Base-by-base conservation (phyloP, 2,888 invertebrate species). In the Ectobius pallidus region DNA sequence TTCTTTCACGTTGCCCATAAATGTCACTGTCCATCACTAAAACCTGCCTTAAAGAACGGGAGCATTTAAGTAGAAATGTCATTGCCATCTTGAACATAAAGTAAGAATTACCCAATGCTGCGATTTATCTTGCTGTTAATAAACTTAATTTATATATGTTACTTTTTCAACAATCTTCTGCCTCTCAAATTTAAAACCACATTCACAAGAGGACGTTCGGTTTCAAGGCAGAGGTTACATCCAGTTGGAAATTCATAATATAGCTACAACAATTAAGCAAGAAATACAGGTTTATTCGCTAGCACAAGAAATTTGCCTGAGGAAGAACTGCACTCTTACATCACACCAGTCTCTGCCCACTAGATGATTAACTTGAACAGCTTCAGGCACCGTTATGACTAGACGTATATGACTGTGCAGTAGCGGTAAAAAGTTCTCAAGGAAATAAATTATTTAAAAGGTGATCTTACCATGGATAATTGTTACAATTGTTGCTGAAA, bases 371-470 rank as follows among this genome's bases (percentile, higher is more conserved):
- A 32, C 2, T 11, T 58, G 58, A 1, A 30, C 58, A 30, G 30
- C 58, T 30, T 22, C 27, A 16, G 58, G 58, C 58, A 58, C n/a
- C 6, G n/a, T 55, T 55, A 27, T n/a, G n/a, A 27, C 2, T 14
- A 30, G 1, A 30, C n/a, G 58, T 30, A 32, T 30, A 58, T 58
- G 16, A 32, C 30, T 30, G 30, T 3, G 16, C 16, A n/a, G 30
- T 32, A 58, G 27, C 25, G 6, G 14, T 11, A 55, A 22, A 58
- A 46, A 30, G 0, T 25, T 0, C 3, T 16, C 34, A 7, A 58
- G 58, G 58, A 58, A 58, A 58, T 58, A n/a, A 16, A 30, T 58
- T 58, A 55, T 55, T 52, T 52, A 25, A 22, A 52, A n/a, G 9
- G 52, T 39, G 25, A 1, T 52, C 11, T 52, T 25, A 52, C 9